Base-by-base conservation (phyloP, 2,113 vertebrate genomes). In the Cottus gobio region DNA sequence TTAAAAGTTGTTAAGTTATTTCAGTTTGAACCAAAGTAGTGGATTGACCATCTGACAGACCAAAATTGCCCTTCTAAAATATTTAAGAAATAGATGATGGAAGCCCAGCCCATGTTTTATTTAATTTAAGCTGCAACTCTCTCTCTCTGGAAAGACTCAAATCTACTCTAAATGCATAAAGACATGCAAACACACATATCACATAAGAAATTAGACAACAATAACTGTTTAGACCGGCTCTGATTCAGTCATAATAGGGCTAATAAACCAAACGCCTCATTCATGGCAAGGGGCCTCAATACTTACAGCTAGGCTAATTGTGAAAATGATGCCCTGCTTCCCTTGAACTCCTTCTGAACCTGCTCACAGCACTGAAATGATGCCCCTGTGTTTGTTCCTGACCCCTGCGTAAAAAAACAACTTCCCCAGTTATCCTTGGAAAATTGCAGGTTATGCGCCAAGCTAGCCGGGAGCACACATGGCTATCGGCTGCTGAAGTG, bases 341-440 rank as follows among this genome's bases (percentile, higher is more conserved):
- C 87, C 83, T 83, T 92, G 88, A 93, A 90, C 92, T 90, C 68
- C 57, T n/a, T 42, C 44, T 90, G 91, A 93, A 90, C 92, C 82
- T 77, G 15, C 56, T 48, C 61, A 31, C 46, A 57, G 12, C 58
- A 31, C 79, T 87, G 37, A 86, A 82, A 82, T 68, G 77, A 85
- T 65, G 85, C 56, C 84, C 84, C 56, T 2, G 31, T 54, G 54
- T 85, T 83, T 82, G 77, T 57, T 50, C 85, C 60, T 83, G 77
- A 92, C 88, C 88, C 44, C 34, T 60, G 83, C 44, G 20, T 85
- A 69, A 86, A 92, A 89, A 92, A 90, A 84, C 15, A 57, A 56
- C 73, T 24, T 63, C 79, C 69, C 58, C 68, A 58, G 72, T 66
- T 71, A 75, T 86, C 82, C 75, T 65, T 54, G 71, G 76, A 79